Conservation (phyloP, 2,888 invertebrate species). For the Stenodera caucasica region DNA sequence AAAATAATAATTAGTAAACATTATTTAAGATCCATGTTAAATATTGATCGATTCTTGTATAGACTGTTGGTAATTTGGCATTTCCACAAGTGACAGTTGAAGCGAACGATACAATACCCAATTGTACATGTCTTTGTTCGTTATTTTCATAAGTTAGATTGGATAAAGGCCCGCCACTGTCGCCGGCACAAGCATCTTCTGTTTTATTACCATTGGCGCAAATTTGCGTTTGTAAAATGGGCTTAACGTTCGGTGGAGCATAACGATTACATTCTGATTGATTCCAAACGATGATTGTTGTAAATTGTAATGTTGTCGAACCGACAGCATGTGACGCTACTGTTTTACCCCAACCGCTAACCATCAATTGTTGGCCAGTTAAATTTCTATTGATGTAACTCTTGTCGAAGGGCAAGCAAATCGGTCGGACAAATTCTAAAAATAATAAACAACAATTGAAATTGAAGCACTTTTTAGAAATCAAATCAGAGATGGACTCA, state of each 20-base stretch:
- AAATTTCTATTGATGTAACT: slow-evolving; percentile 23
- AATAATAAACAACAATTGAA: slow-evolving; percentile 26
- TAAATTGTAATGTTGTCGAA: slow-evolving; percentile 40
- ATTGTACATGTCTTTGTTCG: slow-evolving; percentile 58
- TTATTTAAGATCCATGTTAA: slow-evolving; percentile 66
- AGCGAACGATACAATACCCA: slow-evolving; percentile 60
- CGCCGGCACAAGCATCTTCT: slow-evolving; percentile 67
- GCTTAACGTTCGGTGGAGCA: slow-evolving; percentile 40
- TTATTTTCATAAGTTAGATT: slow-evolving; percentile 37
- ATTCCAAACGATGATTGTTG: slow-evolving; percentile 40
- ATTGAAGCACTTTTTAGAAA: not conserved
- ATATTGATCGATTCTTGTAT: slow-evolving; percentile 66
- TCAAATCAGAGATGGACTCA: no score
- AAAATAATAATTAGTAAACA: slow-evolving; percentile 43
- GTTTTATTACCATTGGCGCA: slow-evolving; percentile 65
- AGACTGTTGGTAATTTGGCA: slow-evolving; percentile 68
- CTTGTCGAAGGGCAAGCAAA: slow-evolving; percentile 55
- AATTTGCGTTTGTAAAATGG: slow-evolving; percentile 56
- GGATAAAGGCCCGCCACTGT: slow-evolving; percentile 68
- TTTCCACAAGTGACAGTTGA: slow-evolving; percentile 55
- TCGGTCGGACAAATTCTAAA: slow-evolving; percentile 53
- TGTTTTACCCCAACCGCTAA: slow-evolving; percentile 75
- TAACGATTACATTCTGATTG: slow-evolving; percentile 39
- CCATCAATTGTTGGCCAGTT: slow-evolving; percentile 56
- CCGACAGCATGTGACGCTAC: slow-evolving; percentile 51